Evolutionary conservation across 2,888 invertebrate genomes (phyloP).

Genomic region (Chrysolina haemoptera): DNA sequence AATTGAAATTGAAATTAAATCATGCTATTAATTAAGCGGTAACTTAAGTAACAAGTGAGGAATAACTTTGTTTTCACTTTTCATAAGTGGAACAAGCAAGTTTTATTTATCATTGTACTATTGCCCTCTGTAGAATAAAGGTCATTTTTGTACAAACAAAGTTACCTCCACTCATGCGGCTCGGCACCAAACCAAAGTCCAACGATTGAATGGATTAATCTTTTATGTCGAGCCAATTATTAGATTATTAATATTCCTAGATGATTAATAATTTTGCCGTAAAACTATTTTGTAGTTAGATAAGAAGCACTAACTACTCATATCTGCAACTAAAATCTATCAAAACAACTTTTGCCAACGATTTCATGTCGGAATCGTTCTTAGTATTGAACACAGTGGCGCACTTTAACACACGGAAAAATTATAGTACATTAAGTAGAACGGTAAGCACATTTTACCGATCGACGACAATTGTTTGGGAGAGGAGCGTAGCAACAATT

Average conservation of each 20-base stretch:
- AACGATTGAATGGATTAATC: not conserved
- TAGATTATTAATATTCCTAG: not conserved
- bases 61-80: not conserved
- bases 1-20: too few relatives aligned
- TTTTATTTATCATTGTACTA: not conserved
- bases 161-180: not conserved
- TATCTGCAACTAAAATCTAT: not conserved
- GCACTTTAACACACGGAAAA: not conserved
- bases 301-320: not conserved
- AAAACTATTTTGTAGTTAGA: not conserved
- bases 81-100: not conserved
- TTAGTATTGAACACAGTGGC: not conserved
- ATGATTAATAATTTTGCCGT: not conserved
- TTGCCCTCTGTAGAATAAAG: slow-evolving; percentile 7
- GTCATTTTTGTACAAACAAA: not conserved
- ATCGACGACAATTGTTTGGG: too few relatives aligned
- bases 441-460: too few relatives aligned
- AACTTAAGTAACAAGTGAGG: not conserved
- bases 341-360: slow-evolving; percentile 9
- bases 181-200: slow-evolving; percentile 1
- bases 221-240: not conserved
- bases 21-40: too few relatives aligned
- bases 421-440: too few relatives aligned
- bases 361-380: not conserved
- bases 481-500: too few relatives aligned